Percentiles rank a stretch among this genome's conserved stretches.
phyloP scores from a whole-genome alignment of 2,113 vertebrate genomes.

The Halichoeres trimaculatus region DNA sequence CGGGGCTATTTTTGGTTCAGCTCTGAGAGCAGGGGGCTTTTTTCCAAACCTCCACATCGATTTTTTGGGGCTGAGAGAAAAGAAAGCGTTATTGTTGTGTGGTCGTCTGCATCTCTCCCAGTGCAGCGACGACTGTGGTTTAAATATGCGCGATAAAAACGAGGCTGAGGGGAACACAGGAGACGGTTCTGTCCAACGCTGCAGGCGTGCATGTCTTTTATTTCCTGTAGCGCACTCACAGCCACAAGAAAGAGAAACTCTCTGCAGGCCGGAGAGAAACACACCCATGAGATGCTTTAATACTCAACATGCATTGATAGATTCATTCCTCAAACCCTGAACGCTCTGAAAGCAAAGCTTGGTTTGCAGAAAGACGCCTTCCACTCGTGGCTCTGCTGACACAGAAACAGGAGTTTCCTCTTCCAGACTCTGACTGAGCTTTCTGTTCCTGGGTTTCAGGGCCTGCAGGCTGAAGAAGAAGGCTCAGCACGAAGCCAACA shows the following conservation, averaged over 20 bases:
- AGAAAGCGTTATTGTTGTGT: neutral
- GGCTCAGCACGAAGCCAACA: conserved; percentile 85
- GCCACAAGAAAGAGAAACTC: conserved; percentile 26
- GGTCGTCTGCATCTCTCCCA: neutral
- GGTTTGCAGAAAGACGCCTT: conserved; percentile 21
- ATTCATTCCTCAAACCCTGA: conserved; percentile 21
- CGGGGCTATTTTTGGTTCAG: conserved; percentile 23
- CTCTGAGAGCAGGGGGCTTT: neutral
- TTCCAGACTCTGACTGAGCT: conserved; percentile 24
- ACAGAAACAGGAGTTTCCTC: neutral
- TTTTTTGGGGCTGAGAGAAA: neutral
- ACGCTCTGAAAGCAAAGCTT: neutral
- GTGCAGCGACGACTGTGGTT: conserved; percentile 12
- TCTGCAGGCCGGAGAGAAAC: conserved; percentile 16
- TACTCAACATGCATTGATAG: conserved; percentile 34
- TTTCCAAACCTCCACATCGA: neutral
- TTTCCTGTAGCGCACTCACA: conserved; percentile 34
- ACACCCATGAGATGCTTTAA: conserved; percentile 30
- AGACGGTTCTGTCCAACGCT: neutral
- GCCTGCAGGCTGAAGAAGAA: conserved; percentile 86
- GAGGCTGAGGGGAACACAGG: conserved; percentile 3
- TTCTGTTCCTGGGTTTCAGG: conserved; percentile 53
- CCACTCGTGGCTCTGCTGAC: neutral
- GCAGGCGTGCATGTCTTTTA: conserved; percentile 15
- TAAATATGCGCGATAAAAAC: neutral